Evolutionary conservation across 1,140 invertebrate genomes (phyloP).

Genomic region (Calycopis cecrops): DNA sequence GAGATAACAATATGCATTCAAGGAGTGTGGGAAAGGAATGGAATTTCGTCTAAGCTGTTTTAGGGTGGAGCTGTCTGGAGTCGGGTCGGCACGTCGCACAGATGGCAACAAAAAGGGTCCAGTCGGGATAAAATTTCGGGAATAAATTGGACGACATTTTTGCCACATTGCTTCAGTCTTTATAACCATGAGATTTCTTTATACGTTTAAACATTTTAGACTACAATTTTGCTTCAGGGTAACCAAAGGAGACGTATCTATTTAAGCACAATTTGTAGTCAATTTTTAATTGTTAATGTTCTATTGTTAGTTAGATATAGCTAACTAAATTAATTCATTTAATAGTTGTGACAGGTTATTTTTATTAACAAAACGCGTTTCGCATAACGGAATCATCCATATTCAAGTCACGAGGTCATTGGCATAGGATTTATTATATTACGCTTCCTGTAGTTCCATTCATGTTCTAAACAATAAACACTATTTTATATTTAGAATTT

Average conservation of each 20-base stretch:
- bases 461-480: slow-evolving; percentile 31
- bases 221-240: too few relatives aligned
- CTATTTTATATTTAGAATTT: slow-evolving; percentile 12
- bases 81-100: slow-evolving; percentile 45
- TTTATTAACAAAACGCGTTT: slow-evolving; percentile 54
- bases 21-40: slow-evolving; percentile 57
- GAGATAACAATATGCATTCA: slow-evolving; percentile 54
- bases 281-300: slow-evolving; percentile 1
- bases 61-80: slow-evolving; percentile 73
- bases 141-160: slow-evolving; percentile 73
- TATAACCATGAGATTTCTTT: not conserved
- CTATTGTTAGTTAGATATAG: slow-evolving; percentile 18
- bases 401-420: slow-evolving; percentile 64
- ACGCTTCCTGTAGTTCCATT: slow-evolving; percentile 60
- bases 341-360: slow-evolving; percentile 32
- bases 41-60: slow-evolving; percentile 64
- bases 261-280: not conserved
- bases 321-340: slow-evolving; percentile 32
- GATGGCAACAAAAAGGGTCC: slow-evolving; percentile 72
- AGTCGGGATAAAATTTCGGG: slow-evolving; percentile 67
- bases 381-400: slow-evolving; percentile 52
- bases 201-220: too few relatives aligned
- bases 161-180: slow-evolving; percentile 51
- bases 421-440: slow-evolving; percentile 61
- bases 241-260: too few relatives aligned